Conservation (phyloP, 2,888 invertebrate species). For the Eupithecia vulgata region DNA sequence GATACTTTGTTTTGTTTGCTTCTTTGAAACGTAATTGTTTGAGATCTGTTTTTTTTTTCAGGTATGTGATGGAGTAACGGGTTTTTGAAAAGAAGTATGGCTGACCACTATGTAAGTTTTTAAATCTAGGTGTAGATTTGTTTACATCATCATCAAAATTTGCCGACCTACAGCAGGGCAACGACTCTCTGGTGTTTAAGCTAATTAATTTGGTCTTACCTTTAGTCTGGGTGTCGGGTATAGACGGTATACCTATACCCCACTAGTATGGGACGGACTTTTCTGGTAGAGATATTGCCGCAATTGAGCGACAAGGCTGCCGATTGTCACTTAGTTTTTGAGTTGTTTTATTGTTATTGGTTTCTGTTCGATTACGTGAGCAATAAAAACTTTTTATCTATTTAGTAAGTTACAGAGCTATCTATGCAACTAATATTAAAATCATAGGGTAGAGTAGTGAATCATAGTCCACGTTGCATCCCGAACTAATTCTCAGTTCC, state of each 20-base stretch:
- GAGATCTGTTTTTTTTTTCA: conserved; percentile 44
- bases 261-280: neutral
- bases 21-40: conserved; percentile 38
- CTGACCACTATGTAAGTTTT: conserved; percentile 36
- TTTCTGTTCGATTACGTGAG: neutral
- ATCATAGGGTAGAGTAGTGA: conserved; percentile 3
- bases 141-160: neutral
- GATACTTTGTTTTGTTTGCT: conserved; percentile 36
- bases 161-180: neutral
- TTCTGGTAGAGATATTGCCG: neutral
- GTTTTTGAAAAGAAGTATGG: conserved; percentile 18
- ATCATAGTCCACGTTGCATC: neutral
- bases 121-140: neutral
- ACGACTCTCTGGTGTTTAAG: neutral
- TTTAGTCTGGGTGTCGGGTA: neutral
- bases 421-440: conserved; percentile 5
- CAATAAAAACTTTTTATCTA: neutral
- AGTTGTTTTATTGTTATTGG: too few relatives aligned
- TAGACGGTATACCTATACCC: neutral
- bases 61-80: conserved; percentile 46
- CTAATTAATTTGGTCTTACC: neutral
- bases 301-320: too few relatives aligned
- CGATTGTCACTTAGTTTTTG: too few relatives aligned
- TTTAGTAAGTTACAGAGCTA: neutral
- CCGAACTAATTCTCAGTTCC: conserved; percentile 47